Conservation (phyloP, 2,113 vertebrate species). For the Corynorhinus townsendii region DNA sequence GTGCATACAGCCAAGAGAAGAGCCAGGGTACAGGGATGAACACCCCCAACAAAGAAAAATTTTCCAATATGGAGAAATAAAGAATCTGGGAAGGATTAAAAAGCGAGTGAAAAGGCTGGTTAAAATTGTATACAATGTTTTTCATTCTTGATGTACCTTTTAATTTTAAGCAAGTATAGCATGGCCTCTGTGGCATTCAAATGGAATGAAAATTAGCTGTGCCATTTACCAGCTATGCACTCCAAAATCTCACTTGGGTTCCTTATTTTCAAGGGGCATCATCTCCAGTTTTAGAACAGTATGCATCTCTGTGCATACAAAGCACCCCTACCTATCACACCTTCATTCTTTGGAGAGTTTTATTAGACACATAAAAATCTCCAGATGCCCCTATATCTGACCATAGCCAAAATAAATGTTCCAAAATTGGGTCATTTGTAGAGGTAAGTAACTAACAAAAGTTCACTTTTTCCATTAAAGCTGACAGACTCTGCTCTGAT, state of each 20-base stretch:
- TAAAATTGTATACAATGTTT: conserved; percentile 49
- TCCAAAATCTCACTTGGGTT: not conserved
- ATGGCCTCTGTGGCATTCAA: conserved; percentile 41
- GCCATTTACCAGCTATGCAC: conserved; percentile 44
- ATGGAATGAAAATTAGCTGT: conserved; percentile 39
- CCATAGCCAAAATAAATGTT: not conserved
- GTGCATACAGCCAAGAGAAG: rapidly evolving
- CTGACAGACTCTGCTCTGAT: conserved; percentile 45
- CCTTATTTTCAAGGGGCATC: conserved; percentile 28
- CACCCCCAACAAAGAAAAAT: not conserved
- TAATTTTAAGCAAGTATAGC: conserved; percentile 56
- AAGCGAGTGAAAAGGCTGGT: not conserved
- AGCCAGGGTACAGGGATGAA: not conserved
- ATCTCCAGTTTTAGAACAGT: conserved; percentile 33
- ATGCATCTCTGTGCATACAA: not conserved
- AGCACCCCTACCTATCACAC: not conserved
- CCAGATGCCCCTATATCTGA: not conserved
- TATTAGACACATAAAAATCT: conserved; percentile 54
- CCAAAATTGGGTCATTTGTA: conserved; percentile 15
- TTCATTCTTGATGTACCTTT: conserved; percentile 61
- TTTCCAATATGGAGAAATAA: not conserved
- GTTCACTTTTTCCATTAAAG: conserved; percentile 55
- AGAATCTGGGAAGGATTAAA: not conserved
- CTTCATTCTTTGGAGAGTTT: conserved; percentile 56
- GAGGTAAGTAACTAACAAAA: conserved; percentile 41